Base-by-base conservation (phyloP, 2,797 vertebrate genomes). In the Orestias chungarensis region DNA sequence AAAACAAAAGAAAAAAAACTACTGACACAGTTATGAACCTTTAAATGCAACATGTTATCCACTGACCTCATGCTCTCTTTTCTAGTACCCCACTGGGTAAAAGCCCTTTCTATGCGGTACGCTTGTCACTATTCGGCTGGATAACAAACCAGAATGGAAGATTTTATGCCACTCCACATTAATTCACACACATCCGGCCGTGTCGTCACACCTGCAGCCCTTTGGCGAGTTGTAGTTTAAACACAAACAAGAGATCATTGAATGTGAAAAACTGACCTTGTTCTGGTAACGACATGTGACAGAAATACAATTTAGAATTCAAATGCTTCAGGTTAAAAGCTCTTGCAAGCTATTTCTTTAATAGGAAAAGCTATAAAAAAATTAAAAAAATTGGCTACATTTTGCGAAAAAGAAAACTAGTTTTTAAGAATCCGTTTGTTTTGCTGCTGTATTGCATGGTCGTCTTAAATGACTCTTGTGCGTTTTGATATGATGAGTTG, bases 401-500 rank as follows among this genome's bases (percentile, higher is more conserved):
- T 8, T 42, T 62, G 59, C 35, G n/a, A n/a, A n/a, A n/a, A 62
- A 38, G 59, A 42, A 25, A 62, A n/a, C 11, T n/a, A 42, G 59
- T 42, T 25, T 25, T 40, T 10, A 25, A n/a, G 12, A 38, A 62
- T 25, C 11, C 25, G 35, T 20, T 33, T 33, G 29, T 62, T 62
- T 40, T 42, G 38, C 38, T 61, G 59, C 23, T 50, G 7, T 40
- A 2, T 2, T 1, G 4, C 59, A 61, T 4, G 59, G 35, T 81
- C 80, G 59, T 87, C 78, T 82, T 70, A 78, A 85, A 86, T 71
- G 70, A 79, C 78, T 87, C 76, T 79, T 88, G 66, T 75, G 49
- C 68, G 71, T 74, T 66, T 64, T 83, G 82, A 87, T 85, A 82
- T 88, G 84, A 91, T 87, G 76, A 80, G 80, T 80, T 87, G 79